Conservation (phyloP, 2,888 invertebrate genomes). For the Pycnomerus fuliginosus region DNA sequence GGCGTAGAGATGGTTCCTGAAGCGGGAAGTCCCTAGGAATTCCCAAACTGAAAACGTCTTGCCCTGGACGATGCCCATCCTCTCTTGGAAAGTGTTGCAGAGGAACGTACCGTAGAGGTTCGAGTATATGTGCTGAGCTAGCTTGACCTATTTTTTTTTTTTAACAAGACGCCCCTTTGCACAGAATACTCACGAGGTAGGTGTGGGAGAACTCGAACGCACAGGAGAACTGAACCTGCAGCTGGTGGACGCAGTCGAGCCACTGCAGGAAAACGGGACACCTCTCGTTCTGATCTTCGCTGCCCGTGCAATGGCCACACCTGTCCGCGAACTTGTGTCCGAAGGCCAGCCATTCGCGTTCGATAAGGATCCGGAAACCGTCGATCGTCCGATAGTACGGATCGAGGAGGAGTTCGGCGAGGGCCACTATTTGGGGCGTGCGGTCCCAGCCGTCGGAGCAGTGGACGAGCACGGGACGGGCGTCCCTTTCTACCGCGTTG, state of each 20-base stretch:
- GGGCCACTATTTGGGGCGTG: conserved; percentile 93
- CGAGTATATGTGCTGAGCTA: conserved; percentile 93
- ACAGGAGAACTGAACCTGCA: conserved; percentile 83
- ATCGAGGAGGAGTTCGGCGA: conserved; percentile 90
- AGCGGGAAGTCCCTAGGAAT: conserved; percentile 74
- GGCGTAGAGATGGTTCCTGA: conserved; percentile 83
- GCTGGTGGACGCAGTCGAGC: conserved; percentile 95
- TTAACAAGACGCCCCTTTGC: neutral
- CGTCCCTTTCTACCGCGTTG: conserved; percentile 76
- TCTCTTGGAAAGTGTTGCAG: conserved; percentile 81
- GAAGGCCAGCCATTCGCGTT: conserved; percentile 96
- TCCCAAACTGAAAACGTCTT: conserved; percentile 86
- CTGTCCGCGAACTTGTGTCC: conserved; percentile 98
- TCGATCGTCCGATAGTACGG: conserved; percentile 92
- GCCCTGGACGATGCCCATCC: conserved; percentile 63
- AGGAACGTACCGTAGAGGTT: conserved; percentile 97
- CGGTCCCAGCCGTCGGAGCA: conserved; percentile 99
- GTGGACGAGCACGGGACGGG: conserved; percentile 91
- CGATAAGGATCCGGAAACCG: conserved; percentile 92
- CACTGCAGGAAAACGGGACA: conserved; percentile 98
- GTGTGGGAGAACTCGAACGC: conserved; percentile 94
- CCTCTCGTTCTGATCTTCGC: conserved; percentile 90
- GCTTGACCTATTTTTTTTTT: conserved; percentile 70
- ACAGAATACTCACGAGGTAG: conserved; percentile 71
- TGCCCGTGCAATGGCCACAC: conserved; percentile 78